A percentile compares a stretch with the other conserved stretches of the same genome.
phyloP scores from a whole-genome alignment of 2,797 vertebrate genomes.

The Enteromius thamalakanensis region DNA sequence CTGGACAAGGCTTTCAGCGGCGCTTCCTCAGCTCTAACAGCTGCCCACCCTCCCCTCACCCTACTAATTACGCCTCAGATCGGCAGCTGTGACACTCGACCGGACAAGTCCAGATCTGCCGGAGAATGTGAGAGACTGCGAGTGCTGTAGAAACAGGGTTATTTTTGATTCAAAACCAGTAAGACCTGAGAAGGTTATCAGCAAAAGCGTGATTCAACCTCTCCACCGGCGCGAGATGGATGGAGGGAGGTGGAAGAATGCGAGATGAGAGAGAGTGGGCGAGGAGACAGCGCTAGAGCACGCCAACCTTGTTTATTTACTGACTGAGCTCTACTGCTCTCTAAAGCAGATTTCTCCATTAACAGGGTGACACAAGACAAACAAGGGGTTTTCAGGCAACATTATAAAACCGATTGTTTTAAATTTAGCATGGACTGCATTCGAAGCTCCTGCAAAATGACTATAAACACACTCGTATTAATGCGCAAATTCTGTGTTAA shows the following conservation, averaged over 20 bases:
- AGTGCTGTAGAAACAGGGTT: constrained; percentile 35
- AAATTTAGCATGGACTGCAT: background rate
- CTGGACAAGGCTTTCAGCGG: constrained; percentile 54
- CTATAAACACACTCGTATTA: background rate
- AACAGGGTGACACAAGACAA: constrained; percentile 15
- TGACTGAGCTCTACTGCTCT: constrained; percentile 32
- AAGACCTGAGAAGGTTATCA: constrained; percentile 47
- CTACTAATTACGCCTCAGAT: constrained; percentile 47
- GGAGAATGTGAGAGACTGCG: constrained; percentile 50
- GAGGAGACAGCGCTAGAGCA: constrained; percentile 10
- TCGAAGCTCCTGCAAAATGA: background rate
- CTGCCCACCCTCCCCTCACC: constrained; percentile 11
- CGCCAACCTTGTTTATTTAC: constrained; percentile 47
- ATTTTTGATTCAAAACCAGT: constrained; percentile 37
- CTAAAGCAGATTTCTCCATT: constrained; percentile 15
- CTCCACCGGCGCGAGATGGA: background rate
- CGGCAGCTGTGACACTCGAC: constrained; percentile 51
- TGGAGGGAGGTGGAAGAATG: constrained; percentile 1
- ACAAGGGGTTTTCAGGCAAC: background rate
- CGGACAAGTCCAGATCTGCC: constrained; percentile 30
- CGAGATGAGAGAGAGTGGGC: constrained; percentile 27
- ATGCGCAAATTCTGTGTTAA: background rate
- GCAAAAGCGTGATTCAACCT: constrained; percentile 50
- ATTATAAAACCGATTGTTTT: background rate
- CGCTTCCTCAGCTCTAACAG: constrained; percentile 36